A percentile compares a stretch with the other conserved stretches of the same genome.
Evolutionary conservation across 64 coral and sea anemone species (phyloP).

Genomic region (Catalaphyllia jardinei): DNA sequence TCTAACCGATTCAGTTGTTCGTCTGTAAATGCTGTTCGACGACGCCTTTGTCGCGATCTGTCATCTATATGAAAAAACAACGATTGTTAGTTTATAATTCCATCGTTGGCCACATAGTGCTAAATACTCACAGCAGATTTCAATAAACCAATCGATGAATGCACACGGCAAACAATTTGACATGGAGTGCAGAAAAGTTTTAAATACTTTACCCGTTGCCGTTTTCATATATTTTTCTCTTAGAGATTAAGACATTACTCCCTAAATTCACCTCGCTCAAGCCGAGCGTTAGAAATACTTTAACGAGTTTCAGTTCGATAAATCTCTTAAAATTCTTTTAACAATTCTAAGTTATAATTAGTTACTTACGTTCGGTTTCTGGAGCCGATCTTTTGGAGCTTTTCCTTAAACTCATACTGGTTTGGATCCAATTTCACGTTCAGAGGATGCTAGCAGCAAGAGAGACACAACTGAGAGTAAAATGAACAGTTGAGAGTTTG

Average conservation of each 20-base stretch:
- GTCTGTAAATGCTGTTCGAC: slow-evolving; percentile 49
- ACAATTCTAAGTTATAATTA: not conserved
- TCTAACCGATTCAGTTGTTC: slow-evolving; percentile 51
- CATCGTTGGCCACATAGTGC: not conserved
- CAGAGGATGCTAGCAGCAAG: not conserved
- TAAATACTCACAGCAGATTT: not conserved
- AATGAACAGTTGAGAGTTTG: not conserved
- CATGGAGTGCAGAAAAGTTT: no score
- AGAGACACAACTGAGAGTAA: not conserved
- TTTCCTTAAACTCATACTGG: not conserved
- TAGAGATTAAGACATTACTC: no score
- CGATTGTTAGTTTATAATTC: not conserved
- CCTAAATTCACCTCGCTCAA: no score
- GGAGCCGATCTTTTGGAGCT: not conserved
- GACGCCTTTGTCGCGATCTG: slow-evolving; percentile 18
- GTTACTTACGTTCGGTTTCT: slow-evolving; percentile 17
- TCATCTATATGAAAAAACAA: not conserved
- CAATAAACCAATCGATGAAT: no score
- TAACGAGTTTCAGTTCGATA: no score
- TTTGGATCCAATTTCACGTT: not conserved
- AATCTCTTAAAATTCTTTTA: not conserved
- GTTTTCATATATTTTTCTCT: no score
- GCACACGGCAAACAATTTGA: no score
- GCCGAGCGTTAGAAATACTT: no score
- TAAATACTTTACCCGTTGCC: no score